phyloP scores from a whole-genome alignment of 1,140 invertebrate species.

The Drosophila ironensis region DNA sequence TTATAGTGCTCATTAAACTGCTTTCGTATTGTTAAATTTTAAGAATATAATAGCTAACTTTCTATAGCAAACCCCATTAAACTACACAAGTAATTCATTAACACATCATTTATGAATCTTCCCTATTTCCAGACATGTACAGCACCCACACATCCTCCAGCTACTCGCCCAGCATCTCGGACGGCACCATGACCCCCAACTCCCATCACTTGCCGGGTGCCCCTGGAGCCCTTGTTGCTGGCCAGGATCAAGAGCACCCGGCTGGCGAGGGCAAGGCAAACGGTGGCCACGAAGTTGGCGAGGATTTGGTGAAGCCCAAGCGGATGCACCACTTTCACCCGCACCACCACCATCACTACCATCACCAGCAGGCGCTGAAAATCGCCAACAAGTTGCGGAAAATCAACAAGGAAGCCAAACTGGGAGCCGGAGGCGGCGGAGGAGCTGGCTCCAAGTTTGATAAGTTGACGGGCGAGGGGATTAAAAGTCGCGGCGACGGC shows the following conservation, averaged over 20 bases:
- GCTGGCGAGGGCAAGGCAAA: conserved; percentile 28
- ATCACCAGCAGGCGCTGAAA: conserved; percentile 72
- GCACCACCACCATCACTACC: conserved; percentile 73
- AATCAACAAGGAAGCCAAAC: conserved; percentile 77
- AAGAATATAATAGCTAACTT: no score
- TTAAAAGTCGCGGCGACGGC: conserved; percentile 77
- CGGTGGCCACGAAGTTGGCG: conserved; percentile 22
- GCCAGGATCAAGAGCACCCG: conserved; percentile 24
- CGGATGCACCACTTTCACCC: conserved; percentile 52
- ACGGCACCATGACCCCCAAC: conserved; percentile 78
- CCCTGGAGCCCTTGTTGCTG: background rate
- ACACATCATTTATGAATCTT: background rate
- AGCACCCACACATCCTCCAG: conserved; percentile 81
- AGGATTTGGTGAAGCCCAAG: conserved; percentile 40
- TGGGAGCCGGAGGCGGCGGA: conserved; percentile 20
- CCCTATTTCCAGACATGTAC: conserved; percentile 72
- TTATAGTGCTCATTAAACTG: no score
- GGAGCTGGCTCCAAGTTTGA: conserved; percentile 70
- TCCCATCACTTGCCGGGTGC: conserved; percentile 42
- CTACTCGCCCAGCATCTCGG: conserved; percentile 80
- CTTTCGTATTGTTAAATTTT: no score
- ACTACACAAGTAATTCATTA: no score
- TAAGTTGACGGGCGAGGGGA: conserved; percentile 81
- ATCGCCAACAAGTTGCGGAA: conserved; percentile 78
- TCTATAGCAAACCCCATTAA: no score